Conservation (phyloP, 2,113 vertebrate genomes). For the Pseudonaja textilis region DNA sequence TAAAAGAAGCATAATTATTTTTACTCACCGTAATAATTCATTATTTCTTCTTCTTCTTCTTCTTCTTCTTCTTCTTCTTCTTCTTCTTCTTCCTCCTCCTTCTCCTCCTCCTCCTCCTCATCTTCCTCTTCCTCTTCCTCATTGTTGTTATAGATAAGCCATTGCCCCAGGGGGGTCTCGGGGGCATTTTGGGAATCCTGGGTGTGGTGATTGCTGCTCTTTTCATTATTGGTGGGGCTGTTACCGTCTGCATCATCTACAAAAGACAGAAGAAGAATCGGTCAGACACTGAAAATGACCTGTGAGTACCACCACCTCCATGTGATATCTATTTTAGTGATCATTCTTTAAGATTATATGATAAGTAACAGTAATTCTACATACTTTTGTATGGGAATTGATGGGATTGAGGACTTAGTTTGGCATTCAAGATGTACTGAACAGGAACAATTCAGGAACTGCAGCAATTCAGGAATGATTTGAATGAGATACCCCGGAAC, state of each 20-base stretch:
- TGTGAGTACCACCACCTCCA: conserved; percentile 76
- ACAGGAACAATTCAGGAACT: neutral
- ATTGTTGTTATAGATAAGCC: conserved; percentile 84
- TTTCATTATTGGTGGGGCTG: conserved; percentile 75
- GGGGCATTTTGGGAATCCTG: conserved; percentile 79
- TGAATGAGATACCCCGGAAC: neutral
- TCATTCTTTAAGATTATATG: neutral
- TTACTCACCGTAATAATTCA: neutral
- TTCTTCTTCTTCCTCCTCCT: no score
- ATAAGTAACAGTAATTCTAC: fast-evolving
- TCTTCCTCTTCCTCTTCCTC: neutral
- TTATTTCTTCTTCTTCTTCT: neutral
- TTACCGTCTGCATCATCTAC: conserved; percentile 81
- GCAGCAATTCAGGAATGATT: neutral
- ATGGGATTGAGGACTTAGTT: neutral
- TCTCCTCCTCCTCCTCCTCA: no score
- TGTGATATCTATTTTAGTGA: fast-evolving
- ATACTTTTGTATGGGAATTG: neutral
- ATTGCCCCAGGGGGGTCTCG: conserved; percentile 74
- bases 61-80: no score
- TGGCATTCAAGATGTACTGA: neutral
- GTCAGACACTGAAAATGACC: conserved; percentile 70
- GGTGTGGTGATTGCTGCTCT: conserved; percentile 76
- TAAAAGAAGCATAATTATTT: neutral
- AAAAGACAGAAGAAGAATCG: conserved; percentile 77